Evolutionary conservation across 2,113 vertebrate genomes (phyloP), one percentile per base, ranked within the genome.

Genomic region (Colossoma macropomum): DNA sequence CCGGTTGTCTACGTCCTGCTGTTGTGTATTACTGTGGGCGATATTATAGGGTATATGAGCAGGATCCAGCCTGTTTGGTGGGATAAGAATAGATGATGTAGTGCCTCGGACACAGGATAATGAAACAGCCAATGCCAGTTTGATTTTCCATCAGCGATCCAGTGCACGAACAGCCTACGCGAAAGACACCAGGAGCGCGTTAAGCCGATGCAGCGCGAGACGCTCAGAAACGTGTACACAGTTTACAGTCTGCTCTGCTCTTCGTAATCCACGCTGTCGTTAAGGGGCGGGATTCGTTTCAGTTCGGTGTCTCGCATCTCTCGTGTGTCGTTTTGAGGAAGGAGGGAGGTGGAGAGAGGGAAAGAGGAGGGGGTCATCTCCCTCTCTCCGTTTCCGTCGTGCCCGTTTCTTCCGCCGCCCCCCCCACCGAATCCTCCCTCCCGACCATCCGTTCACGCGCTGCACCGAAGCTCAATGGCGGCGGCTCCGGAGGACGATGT

Each of bases 401-500:
- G 17, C 56, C 41, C 32, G n/a, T 16, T 34, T 54, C 60, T 38
- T n/a, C 12, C 52, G 3, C 50, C 25, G 0, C 13, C 45, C 48
- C 16, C 16, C 19, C 25, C 23, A 3, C 41, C 27, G 23, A 38
- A 4, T 25, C 60, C 34, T 41, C 28, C 60, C 45, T 38, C 65
- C 41, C 30, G 50, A 48, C 50, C 60, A 13, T 50, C 41, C 74
- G 81, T 77, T 0, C 70, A 48, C 48, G 74, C 48, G 62, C 80
- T 54, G 77, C 77, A 80, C 81, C 10, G 70, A 45, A 65, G 32
- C 63, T 76, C 84, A 94, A 96, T 98, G 97, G 97, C 97, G 95
- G 95, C 96, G 92, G 95, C 96, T 89, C 95, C 96, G 89, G 96
- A 96, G 90, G 95, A 97, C 87, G 95, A 96, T 88, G 93, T 95